Percentiles rank a stretch among this genome's conserved stretches.
These are phyloP conservation scores for Caenorhabditis elegans DNA, from an alignment of 1,140 invertebrate genomes.

Conservation along the genomic window WBcel235 BX284602.5:4043001-4043500, in stretches of 20 bases:
- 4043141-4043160: neutral
- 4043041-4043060: neutral
- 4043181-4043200: too few species aligned
- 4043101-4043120: neutral
- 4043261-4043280: slow-evolving; percentile 96
- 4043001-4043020: slow-evolving; percentile 57
- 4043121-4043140: neutral
- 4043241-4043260: slow-evolving; percentile 97
- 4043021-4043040: slow-evolving; percentile 57
- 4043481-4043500: slow-evolving; percentile 97
- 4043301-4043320: slow-evolving; percentile 99
- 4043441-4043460: slow-evolving; percentile 88
- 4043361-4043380: slow-evolving; percentile 97
- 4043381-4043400: slow-evolving; percentile 96
- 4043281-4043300: slow-evolving; percentile 90
- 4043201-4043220: neutral
- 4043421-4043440: slow-evolving; percentile 81
- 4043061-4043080: neutral
- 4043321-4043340: slow-evolving; percentile 99
- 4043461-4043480: slow-evolving; percentile 98
- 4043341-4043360: slow-evolving; percentile 99
- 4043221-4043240: slow-evolving; percentile 79
- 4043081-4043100: too few species aligned
- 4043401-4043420: slow-evolving; percentile 95
- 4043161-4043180: too few species aligned